Conservation (phyloP, 2,888 invertebrate genomes). For the Tiliacea aurago region DNA sequence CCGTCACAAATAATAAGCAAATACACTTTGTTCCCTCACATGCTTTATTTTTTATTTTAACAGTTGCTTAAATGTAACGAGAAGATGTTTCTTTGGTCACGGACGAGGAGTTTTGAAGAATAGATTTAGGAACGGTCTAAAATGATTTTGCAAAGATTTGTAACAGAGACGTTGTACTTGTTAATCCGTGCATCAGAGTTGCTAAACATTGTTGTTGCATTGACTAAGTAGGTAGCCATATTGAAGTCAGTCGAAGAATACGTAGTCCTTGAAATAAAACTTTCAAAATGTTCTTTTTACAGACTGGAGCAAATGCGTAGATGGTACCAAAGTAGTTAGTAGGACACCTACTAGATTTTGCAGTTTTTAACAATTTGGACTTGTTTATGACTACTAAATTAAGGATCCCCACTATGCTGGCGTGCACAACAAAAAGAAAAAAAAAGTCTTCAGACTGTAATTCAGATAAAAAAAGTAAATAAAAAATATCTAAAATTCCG, state of each 20-base stretch:
- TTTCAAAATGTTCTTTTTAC: not conserved
- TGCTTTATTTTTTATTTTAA: slow-evolving; percentile 75
- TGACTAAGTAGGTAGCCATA: not conserved
- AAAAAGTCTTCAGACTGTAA: not conserved
- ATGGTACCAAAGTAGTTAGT: not conserved
- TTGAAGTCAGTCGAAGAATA: not conserved
- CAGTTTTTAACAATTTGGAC: not conserved
- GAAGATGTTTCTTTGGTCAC: slow-evolving; percentile 65
- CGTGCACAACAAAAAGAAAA: not conserved
- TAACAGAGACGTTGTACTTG: slow-evolving; percentile 18
- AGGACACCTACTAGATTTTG: not conserved
- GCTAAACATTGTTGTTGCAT: slow-evolving; percentile 3
- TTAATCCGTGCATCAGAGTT: slow-evolving; percentile 23
- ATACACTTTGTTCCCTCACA: slow-evolving; percentile 79
- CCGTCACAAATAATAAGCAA: slow-evolving; percentile 80
- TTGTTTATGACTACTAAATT: not conserved
- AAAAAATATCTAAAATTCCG: no score
- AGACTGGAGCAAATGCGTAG: not conserved
- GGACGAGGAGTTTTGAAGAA: slow-evolving; percentile 44
- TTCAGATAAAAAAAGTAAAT: slow-evolving; percentile 5
- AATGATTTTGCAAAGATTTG: slow-evolving; percentile 47
- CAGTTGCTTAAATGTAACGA: slow-evolving; percentile 75
- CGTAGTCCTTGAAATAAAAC: not conserved
- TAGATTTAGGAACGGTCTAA: slow-evolving; percentile 31
- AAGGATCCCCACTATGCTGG: no score